Evolutionary conservation across 2,113 vertebrate genomes (phyloP), one percentile per base, ranked within the genome.

Genomic region (Protobothrops mucrosquamatus): DNA sequence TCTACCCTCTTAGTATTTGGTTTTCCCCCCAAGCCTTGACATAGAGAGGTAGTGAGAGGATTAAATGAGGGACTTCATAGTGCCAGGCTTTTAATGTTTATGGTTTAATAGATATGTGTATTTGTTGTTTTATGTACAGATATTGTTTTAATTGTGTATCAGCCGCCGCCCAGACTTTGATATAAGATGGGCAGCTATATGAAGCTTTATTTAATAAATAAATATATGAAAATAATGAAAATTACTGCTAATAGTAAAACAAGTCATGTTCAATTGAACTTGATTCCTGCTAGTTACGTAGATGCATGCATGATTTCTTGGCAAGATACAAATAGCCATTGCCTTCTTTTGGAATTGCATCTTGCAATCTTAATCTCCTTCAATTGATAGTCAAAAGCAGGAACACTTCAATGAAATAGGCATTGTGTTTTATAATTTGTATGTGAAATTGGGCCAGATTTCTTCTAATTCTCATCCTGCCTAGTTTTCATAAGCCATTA

Each of bases 361-460:
- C 6, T 20, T 39, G 6, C 69, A 52, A 85, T 43, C n/a, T 24
- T 55, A 29, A 91, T 26, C n/a, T 87, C 7, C 87, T 92, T 85
- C 15, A 92, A 2, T 12, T 91, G 93, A 34, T 56, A 87, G 54
- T 46, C 34, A 91, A 15, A 52, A 95, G 91, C 59, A 43, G 48
- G 57, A 93, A 89, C 34, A 54, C 24, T 61, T 59, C 15, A 39
- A 74, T 74, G 69, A 74, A 61, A 89, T 61, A 4, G 11, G 92
- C 90, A 11, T 18, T 56, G 55, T 2, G 29, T 85, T 48, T 39
- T 91, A 91, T 0, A n/a, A 6, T 3, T 89, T 64, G 87, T 0
- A 69, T 52, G 48, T 55, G 54, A 54, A 56, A 10, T 39, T 56
- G 52, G 34, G n/a, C 34, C n/a, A 34, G 52, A 81, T 8, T 20